Evolutionary conservation across 2,113 vertebrate genomes (phyloP).

Genomic region (Oriolus oriolus): DNA sequence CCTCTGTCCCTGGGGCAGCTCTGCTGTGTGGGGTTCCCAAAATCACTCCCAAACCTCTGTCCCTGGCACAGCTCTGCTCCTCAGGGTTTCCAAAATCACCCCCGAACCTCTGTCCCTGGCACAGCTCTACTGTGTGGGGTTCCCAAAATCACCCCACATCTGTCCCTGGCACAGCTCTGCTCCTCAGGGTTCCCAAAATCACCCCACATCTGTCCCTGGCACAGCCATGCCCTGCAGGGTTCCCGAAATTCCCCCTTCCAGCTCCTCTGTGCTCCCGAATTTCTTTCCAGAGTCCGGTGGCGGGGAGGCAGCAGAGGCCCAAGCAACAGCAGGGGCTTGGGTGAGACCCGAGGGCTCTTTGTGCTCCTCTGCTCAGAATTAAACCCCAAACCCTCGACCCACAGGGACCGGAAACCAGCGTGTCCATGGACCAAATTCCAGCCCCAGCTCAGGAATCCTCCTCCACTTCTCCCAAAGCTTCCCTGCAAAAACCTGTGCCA

Average conservation of each 20-base stretch:
- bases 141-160: not conserved
- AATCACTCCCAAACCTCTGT: not conserved
- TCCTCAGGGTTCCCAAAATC: not conserved
- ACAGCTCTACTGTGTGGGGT: not conserved
- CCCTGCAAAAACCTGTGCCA: not conserved
- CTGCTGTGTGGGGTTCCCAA: not conserved
- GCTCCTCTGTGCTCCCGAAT: fast-evolving
- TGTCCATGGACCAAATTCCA: not conserved
- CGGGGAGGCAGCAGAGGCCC: not conserved
- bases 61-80: not conserved
- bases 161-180: not conserved
- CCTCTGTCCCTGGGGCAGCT: not conserved
- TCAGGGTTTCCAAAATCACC: not conserved
- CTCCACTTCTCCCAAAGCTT: not conserved
- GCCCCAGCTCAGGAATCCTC: too few relatives aligned
- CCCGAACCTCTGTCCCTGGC: not conserved
- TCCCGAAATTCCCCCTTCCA: not conserved
- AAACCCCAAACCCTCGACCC: not conserved
- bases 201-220: not conserved
- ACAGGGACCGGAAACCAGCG: not conserved
- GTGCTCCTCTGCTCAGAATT: not conserved
- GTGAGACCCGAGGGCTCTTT: not conserved
- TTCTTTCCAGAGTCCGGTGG: not conserved
- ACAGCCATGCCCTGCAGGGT: not conserved
- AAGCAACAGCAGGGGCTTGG: fast-evolving